A percentile compares a stretch with the other conserved stretches of the same genome.
phyloP scores from a whole-genome alignment of 2,113 vertebrate genomes.

The Brachyhypopomus occidentalis region DNA sequence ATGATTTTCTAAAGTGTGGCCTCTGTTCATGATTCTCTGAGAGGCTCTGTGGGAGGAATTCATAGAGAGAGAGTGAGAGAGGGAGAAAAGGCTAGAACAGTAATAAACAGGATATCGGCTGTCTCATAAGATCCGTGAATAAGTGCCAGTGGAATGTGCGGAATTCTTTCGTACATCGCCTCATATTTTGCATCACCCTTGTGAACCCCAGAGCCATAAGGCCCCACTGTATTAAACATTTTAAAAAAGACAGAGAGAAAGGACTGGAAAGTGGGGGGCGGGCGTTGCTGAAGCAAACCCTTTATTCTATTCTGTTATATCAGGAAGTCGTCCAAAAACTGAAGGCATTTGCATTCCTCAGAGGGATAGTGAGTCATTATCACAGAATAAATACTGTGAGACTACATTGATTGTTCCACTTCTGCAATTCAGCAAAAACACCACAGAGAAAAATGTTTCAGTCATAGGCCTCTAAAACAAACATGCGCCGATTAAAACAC shows the following conservation, averaged over 20 bases:
- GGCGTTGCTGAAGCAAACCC: neutral
- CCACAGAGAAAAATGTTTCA: slow-evolving; percentile 46
- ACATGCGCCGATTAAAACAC: neutral
- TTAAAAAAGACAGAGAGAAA: slow-evolving; percentile 18
- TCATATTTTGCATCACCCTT: slow-evolving; percentile 46
- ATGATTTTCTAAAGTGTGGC: neutral
- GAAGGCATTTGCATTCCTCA: slow-evolving; percentile 62
- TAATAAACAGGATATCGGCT: slow-evolving; percentile 64
- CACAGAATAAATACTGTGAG: slow-evolving; percentile 58
- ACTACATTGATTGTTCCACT: slow-evolving; percentile 66
- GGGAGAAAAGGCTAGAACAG: slow-evolving; percentile 12
- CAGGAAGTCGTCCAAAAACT: slow-evolving; percentile 64
- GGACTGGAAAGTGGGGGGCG: neutral
- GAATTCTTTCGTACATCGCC: slow-evolving; percentile 56
- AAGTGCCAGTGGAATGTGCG: slow-evolving; percentile 36
- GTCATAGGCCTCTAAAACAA: neutral
- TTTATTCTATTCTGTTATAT: slow-evolving; percentile 56
- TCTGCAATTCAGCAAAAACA: slow-evolving; percentile 67
- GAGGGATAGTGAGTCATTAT: slow-evolving; percentile 27
- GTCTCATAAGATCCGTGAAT: slow-evolving; percentile 33
- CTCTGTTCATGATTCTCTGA: neutral
- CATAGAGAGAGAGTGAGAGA: neutral
- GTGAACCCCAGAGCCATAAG: slow-evolving; percentile 61
- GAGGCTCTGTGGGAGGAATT: slow-evolving; percentile 25
- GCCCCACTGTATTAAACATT: slow-evolving; percentile 59